A percentile compares a stretch with the other conserved stretches of the same genome.
Evolutionary conservation across 1,140 invertebrate genomes (phyloP).

Genomic region (Brachionus paranguensis): DNA sequence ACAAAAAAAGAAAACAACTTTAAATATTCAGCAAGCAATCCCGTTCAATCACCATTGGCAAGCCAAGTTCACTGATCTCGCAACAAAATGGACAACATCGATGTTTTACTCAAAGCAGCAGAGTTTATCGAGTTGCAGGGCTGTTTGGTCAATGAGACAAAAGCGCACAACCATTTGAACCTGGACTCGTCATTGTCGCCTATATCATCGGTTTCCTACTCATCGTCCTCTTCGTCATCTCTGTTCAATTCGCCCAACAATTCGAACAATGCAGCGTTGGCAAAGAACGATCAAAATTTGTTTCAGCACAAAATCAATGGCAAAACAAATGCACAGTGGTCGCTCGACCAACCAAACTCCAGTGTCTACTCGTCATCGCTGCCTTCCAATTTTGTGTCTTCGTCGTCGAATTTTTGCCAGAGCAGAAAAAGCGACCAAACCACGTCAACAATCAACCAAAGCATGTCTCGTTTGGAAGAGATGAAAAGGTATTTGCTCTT

Average conservation of each 20-base stretch:
- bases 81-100: neutral
- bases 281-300: neutral
- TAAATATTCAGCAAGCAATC: neutral
- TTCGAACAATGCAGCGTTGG: neutral
- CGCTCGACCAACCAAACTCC: neutral
- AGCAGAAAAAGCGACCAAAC: neutral
- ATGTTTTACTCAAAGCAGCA: conserved; percentile 17
- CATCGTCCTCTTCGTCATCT: neutral
- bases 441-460: neutral
- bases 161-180: neutral
- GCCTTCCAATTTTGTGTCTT: neutral
- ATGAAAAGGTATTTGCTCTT: neutral
- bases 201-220: conserved; percentile 1
- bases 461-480: neutral
- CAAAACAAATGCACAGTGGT: neutral
- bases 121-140: neutral
- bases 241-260: neutral
- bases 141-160: neutral
- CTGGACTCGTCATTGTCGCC: neutral
- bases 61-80: neutral
- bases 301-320: neutral
- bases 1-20: neutral
- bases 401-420: neutral
- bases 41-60: neutral
- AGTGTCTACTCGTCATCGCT: neutral